Evolutionary conservation across 2,888 invertebrate genomes (phyloP).

Genomic region (Drosophila macrospina): DNA sequence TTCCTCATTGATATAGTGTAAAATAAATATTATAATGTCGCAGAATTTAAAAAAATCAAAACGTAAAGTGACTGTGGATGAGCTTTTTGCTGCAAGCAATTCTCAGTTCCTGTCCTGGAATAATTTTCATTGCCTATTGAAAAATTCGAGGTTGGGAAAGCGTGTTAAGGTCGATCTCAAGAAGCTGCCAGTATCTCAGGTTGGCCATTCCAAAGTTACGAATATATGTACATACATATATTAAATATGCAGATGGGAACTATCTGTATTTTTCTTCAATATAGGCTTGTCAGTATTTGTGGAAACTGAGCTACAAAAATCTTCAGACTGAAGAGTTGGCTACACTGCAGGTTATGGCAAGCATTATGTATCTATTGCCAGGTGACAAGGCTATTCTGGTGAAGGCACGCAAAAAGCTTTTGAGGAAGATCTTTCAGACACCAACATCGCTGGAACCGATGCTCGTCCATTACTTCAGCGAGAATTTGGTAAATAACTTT

Average conservation of each 20-base stretch:
- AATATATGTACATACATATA: not conserved
- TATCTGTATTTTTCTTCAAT: not conserved
- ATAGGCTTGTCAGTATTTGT: not conserved
- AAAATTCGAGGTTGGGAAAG: not conserved
- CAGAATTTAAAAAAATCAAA: not conserved
- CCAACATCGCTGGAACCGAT: not conserved
- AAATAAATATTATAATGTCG: not conserved
- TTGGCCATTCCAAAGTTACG: not conserved
- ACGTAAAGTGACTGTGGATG: not conserved
- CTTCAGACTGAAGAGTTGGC: slow-evolving; percentile 4
- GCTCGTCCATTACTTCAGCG: slow-evolving; percentile 14
- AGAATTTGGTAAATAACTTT: slow-evolving; percentile 1
- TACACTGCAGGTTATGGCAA: slow-evolving; percentile 6
- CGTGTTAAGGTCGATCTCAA: not conserved
- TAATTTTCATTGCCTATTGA: not conserved
- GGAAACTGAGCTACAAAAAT: not conserved
- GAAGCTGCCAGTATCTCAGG: not conserved
- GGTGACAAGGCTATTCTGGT: not conserved
- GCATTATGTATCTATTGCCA: not conserved
- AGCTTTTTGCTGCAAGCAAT: not conserved
- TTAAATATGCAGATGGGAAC: not conserved
- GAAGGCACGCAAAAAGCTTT: not conserved
- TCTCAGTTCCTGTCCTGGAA: not conserved
- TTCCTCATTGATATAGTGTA: too few relatives aligned
- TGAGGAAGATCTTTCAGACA: not conserved